These are phyloP conservation scores for Acrobasis consociella DNA, from an alignment of 2,888 invertebrate genomes.

Conservation along the genomic window DNA sequence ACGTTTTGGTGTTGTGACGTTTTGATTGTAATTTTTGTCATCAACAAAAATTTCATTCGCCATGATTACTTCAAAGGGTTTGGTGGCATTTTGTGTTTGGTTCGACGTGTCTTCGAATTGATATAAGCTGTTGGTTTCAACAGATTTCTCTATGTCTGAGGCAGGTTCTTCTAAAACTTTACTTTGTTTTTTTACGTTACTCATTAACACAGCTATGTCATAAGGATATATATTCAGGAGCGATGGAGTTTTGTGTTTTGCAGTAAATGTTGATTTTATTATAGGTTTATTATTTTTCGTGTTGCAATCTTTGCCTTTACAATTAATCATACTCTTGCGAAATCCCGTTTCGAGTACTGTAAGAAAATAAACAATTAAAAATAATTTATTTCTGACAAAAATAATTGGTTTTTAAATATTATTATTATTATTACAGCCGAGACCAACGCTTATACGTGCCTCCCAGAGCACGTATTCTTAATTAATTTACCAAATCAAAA, in stretches of 20 bases:
- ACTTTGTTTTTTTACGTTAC: constrained; percentile 28
- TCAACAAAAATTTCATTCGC: constrained; percentile 10
- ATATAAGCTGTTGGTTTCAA: constrained; percentile 27
- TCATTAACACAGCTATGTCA: constrained; percentile 55
- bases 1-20: constrained; percentile 44
- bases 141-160: not conserved
- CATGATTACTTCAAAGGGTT: constrained; percentile 20
- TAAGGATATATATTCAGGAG: constrained; percentile 64
- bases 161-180: constrained; percentile 1
- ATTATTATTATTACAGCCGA: too few relatives aligned
- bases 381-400: too few relatives aligned
- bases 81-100: constrained; percentile 23
- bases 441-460: too few relatives aligned
- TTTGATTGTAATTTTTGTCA: not conserved
- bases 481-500: not conserved
- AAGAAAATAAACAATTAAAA: constrained; percentile 22
- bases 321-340: constrained; percentile 45
- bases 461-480: too few relatives aligned
- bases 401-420: not conserved
- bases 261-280: constrained; percentile 45
- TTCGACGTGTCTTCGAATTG: constrained; percentile 25
- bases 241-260: constrained; percentile 46
- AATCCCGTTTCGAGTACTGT: constrained; percentile 36
- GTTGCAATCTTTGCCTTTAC: constrained; percentile 36
- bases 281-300: constrained; percentile 33